Base-by-base conservation (phyloP, 1,140 invertebrate genomes). In the Diploscapter pachys region DNA sequence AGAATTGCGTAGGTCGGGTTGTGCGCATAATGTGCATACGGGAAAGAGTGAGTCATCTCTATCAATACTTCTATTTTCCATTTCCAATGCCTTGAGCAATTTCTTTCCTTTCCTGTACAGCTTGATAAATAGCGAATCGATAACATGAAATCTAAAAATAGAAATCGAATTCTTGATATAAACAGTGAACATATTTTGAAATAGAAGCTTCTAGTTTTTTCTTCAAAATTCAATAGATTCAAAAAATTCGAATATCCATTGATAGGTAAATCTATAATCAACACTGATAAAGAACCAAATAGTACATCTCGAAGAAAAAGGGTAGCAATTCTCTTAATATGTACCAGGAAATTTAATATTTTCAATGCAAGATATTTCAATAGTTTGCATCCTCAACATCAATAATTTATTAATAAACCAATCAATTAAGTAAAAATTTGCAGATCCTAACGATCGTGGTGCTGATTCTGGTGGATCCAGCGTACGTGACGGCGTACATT, bases 401-500 rank as follows among this genome's bases (percentile, higher is more conserved):
- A 13, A 2, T 59, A 3, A 53, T 13, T 59, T 9, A 2, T 9
- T 11, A 59, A 11, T 11, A 56, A 56, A 72, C 4, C 0, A 3
- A 4, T 4, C 5, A 55, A 11, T 57, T 4, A 11, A 72, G 8
- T 51, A n/a, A 4, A 72, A 11, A 48, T n/a, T 50, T 78, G 74
- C 70, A 79, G 78, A 62, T 79, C 4, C 72, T 79, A 5, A 78
- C 77, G 59, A 79, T 79, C 49, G 78, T 72, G 4, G 73, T 76
- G 9, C 71, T 79, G 9, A 79, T 79, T 59, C 78, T 79, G 4
- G 71, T 79, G 5, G 78, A 79, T 31, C 78, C 78, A 9, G 65
- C 67, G 53, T 79, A 79, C 61, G 73, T 79, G 8, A 79, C 78
- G 8, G 78, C 78, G 11, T 79, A 79, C 77, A 79, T 79, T 61